Evolutionary conservation across 2,888 invertebrate species (phyloP).

Genomic region (Galerucella nymphaeae): DNA sequence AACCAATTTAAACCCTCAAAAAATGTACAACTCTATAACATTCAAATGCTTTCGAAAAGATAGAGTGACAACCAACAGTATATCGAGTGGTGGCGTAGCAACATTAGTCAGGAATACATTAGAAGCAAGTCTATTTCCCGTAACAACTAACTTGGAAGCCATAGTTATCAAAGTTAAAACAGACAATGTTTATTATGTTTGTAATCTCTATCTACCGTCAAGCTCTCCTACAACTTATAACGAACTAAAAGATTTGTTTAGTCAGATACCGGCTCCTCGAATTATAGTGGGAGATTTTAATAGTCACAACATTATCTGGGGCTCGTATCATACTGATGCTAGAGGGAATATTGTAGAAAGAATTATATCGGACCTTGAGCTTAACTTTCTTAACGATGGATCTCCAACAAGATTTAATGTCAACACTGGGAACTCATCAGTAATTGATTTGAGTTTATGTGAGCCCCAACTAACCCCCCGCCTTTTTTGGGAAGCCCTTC

Average conservation of each 20-base stretch:
- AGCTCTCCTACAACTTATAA: no score
- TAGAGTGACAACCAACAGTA: not conserved
- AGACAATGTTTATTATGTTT: no score
- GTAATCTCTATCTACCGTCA: no score
- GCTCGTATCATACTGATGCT: no score
- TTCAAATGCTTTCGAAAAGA: not conserved
- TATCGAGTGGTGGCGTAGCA: not conserved
- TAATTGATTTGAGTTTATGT: not conserved
- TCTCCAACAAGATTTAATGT: not conserved
- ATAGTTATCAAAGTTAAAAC: no score
- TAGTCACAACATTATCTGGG: no score
- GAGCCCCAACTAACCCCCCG: not conserved
- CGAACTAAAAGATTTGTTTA: no score
- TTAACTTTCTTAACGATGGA: not conserved
- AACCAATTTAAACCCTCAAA: constrained; percentile 4
- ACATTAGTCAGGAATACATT: not conserved
- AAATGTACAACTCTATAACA: not conserved
- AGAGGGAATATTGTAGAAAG: no score
- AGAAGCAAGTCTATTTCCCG: not conserved
- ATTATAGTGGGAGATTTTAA: no score
- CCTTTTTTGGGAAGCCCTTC: not conserved
- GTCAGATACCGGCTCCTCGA: no score
- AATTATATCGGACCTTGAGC: no score
- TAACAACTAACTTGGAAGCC: not conserved
- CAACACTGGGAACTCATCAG: constrained; percentile 1